Percentiles rank a stretch among this genome's conserved stretches.
These are phyloP conservation scores for Xestobium rufovillosum DNA, from an alignment of 2,888 invertebrate species.

Conservation along the genomic window DNA sequence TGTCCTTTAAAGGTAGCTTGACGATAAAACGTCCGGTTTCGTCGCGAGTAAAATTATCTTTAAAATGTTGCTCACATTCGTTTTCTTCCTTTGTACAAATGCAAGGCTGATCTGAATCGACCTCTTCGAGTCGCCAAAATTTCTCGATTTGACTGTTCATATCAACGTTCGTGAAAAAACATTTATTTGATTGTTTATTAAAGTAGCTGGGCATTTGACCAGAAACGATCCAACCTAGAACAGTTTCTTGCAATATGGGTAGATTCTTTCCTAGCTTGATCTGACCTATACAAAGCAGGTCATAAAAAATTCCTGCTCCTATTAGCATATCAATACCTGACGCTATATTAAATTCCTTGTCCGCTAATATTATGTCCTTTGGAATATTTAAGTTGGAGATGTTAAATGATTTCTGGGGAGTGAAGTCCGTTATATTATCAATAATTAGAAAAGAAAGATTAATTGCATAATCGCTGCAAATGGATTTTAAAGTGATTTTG, in stretches of 20 bases:
- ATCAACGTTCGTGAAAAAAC: too few relatives aligned
- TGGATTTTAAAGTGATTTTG: slow-evolving; percentile 5
- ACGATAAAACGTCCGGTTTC: too few relatives aligned
- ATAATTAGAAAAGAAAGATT: slow-evolving; percentile 7
- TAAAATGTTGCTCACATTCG: too few relatives aligned
- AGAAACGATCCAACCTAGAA: too few relatives aligned
- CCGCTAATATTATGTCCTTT: slow-evolving; percentile 12
- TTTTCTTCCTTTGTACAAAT: too few relatives aligned
- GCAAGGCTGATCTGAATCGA: too few relatives aligned
- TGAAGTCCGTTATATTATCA: slow-evolving; percentile 4
- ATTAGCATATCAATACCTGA: slow-evolving; percentile 12
- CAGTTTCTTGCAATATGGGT: slow-evolving; percentile 11
- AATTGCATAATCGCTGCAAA: slow-evolving; percentile 7
- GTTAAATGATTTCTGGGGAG: slow-evolving; percentile 11
- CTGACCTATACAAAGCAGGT: slow-evolving; percentile 10
- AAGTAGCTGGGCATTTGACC: too few relatives aligned
- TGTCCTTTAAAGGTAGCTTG: too few relatives aligned
- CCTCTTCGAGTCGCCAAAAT: too few relatives aligned
- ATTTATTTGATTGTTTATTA: too few relatives aligned
- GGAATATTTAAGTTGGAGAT: slow-evolving; percentile 13
- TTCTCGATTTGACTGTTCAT: too few relatives aligned
- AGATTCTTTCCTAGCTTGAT: slow-evolving; percentile 8
- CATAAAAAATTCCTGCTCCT: slow-evolving; percentile 12
- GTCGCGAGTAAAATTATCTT: too few relatives aligned
- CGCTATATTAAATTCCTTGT: slow-evolving; percentile 12